Evolutionary conservation across 2,888 invertebrate species (phyloP).

Genomic region (Xanthostigma xanthostigma): DNA sequence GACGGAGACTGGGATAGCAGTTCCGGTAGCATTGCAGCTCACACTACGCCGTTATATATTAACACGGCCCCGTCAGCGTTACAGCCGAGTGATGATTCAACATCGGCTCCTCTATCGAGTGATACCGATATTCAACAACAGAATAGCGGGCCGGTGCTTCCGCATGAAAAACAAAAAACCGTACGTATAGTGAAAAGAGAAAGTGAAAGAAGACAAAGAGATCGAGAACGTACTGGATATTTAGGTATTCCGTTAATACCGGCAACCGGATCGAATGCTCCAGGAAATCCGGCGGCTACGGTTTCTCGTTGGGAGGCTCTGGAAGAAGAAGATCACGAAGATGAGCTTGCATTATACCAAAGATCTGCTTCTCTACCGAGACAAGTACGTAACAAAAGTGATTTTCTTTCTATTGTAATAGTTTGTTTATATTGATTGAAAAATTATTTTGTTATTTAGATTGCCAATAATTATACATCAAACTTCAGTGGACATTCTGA

Average conservation of each 20-base stretch:
- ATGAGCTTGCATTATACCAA: neutral
- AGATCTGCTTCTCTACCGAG: neutral
- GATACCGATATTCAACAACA: slow-evolving; percentile 1
- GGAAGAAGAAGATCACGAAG: slow-evolving; percentile 23
- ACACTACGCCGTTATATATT: slow-evolving; percentile 50
- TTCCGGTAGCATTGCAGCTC: slow-evolving; percentile 21
- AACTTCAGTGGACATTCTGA: no score
- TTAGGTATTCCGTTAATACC: slow-evolving; percentile 1
- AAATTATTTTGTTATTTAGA: no score
- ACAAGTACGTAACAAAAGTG: no score
- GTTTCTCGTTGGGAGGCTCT: slow-evolving; percentile 6
- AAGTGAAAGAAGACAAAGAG: slow-evolving; percentile 71
- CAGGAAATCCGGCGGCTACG: no score
- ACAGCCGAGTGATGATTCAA: slow-evolving; percentile 1
- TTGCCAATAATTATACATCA: no score
- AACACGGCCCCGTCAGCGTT: slow-evolving; percentile 35
- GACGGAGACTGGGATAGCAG: slow-evolving; percentile 32
- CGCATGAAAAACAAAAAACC: slow-evolving; percentile 75
- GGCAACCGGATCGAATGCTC: neutral
- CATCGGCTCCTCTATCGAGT: neutral
- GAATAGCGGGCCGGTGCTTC: slow-evolving; percentile 4
- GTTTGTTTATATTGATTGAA: no score
- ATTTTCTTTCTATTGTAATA: no score
- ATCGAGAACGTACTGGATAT: slow-evolving; percentile 48
- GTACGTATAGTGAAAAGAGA: slow-evolving; percentile 87